These are phyloP conservation scores for Drosophila anceps DNA, from an alignment of 2,888 invertebrate genomes.

Conservation along the genomic window DNA sequence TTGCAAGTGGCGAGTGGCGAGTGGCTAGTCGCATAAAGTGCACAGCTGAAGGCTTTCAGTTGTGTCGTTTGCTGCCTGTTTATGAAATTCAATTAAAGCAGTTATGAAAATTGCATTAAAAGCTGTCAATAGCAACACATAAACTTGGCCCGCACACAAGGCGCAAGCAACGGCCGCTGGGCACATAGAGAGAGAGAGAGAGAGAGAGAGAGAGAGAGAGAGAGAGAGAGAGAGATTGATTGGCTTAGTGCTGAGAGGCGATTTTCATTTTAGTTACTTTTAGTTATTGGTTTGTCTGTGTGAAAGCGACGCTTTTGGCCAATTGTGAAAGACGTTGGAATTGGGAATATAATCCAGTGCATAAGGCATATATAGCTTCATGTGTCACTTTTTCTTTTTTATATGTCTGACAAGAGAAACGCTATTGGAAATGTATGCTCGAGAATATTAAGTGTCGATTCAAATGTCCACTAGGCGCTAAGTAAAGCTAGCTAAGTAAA, in stretches of 20 bases:
- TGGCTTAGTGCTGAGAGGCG: constrained; percentile 15
- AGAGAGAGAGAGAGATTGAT: constrained; percentile 7
- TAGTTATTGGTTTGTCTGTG: no score
- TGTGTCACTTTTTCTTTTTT: no score
- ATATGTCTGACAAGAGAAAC: no score
- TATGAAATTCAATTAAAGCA: constrained; percentile 65
- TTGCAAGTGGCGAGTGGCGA: constrained; percentile 36
- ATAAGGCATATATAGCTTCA: no score
- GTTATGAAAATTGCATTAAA: constrained; percentile 64
- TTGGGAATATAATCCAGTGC: no score
- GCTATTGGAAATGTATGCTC: no score
- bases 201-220: background rate
- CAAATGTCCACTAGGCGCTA: no score
- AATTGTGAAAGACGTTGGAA: no score
- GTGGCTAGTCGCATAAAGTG: constrained; percentile 23
- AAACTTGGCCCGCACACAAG: constrained; percentile 4
- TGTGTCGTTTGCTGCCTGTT: constrained; percentile 30
- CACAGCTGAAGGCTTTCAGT: constrained; percentile 5
- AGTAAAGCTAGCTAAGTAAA: no score
- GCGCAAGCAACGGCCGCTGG: constrained; percentile 12
- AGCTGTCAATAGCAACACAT: constrained; percentile 20
- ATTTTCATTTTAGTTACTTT: no score
- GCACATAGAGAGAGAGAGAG: background rate
- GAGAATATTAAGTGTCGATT: no score
- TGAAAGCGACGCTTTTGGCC: no score